A percentile compares a stretch with the other conserved stretches of the same genome.
Evolutionary conservation across 2,888 invertebrate genomes (phyloP).

Genomic region (Carterocephalus palaemon): DNA sequence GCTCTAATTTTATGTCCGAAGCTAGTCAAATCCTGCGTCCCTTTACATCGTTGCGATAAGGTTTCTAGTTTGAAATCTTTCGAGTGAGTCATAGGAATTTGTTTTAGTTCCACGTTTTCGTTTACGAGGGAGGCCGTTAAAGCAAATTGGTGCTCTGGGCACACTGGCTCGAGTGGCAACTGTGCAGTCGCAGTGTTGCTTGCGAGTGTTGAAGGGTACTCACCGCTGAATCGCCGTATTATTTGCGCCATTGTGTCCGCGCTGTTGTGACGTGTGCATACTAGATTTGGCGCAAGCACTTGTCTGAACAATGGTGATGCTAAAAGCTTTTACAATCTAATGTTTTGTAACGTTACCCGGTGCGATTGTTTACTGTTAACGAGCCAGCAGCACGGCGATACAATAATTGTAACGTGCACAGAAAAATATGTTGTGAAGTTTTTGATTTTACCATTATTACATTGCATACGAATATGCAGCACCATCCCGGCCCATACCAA

Average conservation of each 20-base stretch:
- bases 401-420: slow-evolving; percentile 1
- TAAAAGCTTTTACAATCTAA: slow-evolving; percentile 30
- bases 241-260: slow-evolving; percentile 40
- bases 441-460: too few relatives aligned
- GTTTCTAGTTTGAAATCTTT: neutral
- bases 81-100: slow-evolving; percentile 14
- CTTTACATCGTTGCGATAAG: slow-evolving; percentile 2
- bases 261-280: slow-evolving; percentile 31
- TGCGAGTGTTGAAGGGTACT: slow-evolving; percentile 26
- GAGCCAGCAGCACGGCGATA: slow-evolving; percentile 10
- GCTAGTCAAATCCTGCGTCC: slow-evolving; percentile 2
- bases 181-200: slow-evolving; percentile 21
- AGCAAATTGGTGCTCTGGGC: slow-evolving; percentile 9
- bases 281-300: slow-evolving; percentile 32
- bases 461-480: too few relatives aligned
- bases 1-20: neutral
- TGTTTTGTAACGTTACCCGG: slow-evolving; percentile 20
- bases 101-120: slow-evolving; percentile 12
- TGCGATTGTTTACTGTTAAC: slow-evolving; percentile 22
- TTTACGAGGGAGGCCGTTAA: slow-evolving; percentile 10
- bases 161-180: slow-evolving; percentile 15
- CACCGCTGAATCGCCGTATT: slow-evolving; percentile 39
- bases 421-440: neutral
- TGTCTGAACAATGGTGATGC: slow-evolving; percentile 32
- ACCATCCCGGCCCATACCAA: too few relatives aligned